A percentile compares a stretch with the other conserved stretches of the same genome.
These are phyloP conservation scores for Escarpia spicata DNA, from an alignment of 2,888 invertebrate species.

Conservation along the genomic window DNA sequence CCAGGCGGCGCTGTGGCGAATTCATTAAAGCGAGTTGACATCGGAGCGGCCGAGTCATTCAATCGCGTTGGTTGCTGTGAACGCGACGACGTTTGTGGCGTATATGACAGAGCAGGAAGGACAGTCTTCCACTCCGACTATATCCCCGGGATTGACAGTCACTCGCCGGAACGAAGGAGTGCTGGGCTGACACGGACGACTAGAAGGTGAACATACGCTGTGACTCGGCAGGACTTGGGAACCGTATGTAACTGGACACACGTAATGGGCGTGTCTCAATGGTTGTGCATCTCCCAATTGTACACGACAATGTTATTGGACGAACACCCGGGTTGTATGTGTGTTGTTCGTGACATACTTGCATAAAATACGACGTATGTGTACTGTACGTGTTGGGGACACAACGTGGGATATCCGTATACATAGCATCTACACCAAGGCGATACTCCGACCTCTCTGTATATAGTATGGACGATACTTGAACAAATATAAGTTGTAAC, in stretches of 20 bases:
- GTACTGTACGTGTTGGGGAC: background rate
- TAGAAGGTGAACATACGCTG: background rate
- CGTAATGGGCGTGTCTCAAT: background rate
- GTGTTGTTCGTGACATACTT: background rate
- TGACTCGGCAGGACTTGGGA: background rate
- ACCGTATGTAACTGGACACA: background rate
- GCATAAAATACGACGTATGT: background rate
- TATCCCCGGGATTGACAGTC: background rate
- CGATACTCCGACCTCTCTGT: background rate
- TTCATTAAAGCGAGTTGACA: background rate
- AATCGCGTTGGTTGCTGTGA: background rate
- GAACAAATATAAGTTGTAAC: background rate
- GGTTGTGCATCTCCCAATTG: too few species aligned
- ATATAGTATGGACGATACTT: background rate
- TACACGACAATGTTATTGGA: background rate
- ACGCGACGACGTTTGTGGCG: background rate
- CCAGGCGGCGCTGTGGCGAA: background rate
- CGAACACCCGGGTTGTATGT: background rate
- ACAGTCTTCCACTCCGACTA: background rate
- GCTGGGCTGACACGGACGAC: background rate
- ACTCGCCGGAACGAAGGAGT: background rate
- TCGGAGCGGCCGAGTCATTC: background rate
- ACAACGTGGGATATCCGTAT: background rate
- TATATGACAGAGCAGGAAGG: background rate
- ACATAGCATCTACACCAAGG: background rate